phyloP scores from a whole-genome alignment of 2,797 vertebrate species.

The Myoxocephalus aenaeus region DNA sequence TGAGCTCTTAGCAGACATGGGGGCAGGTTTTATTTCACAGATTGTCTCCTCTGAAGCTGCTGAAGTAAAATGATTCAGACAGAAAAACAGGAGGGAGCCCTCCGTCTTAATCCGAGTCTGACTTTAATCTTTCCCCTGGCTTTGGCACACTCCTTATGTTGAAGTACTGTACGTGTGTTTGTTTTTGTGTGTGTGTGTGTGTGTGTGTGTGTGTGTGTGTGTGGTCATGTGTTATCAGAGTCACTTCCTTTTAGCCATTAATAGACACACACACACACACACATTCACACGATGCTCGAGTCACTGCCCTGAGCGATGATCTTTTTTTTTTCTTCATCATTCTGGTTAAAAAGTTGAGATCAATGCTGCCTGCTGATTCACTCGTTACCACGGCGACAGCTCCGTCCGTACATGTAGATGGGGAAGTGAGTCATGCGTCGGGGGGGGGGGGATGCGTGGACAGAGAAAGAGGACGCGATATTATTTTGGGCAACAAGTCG shows the following conservation, averaged over 20 bases:
- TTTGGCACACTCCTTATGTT: neutral
- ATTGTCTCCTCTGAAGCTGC: constrained; percentile 5
- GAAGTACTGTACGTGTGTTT: neutral
- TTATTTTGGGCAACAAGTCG: constrained; percentile 43
- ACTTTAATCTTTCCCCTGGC: constrained; percentile 55
- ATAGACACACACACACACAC: neutral
- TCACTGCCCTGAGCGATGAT: constrained; percentile 6
- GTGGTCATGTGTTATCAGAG: neutral
- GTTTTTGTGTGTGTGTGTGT: too few relatives aligned
- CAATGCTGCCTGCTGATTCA: constrained; percentile 59
- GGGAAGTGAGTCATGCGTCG: constrained; percentile 72
- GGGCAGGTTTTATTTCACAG: constrained; percentile 2
- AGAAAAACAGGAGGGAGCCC: constrained; percentile 37
- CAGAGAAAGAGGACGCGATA: constrained; percentile 24
- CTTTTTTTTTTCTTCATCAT: neutral
- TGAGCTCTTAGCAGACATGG: neutral
- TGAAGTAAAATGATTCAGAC: constrained; percentile 9
- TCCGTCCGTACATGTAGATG: constrained; percentile 37
- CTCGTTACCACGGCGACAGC: constrained; percentile 71
- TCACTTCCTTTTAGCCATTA: neutral
- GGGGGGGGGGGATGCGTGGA: constrained; percentile 37
- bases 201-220: neutral
- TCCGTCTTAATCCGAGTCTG: constrained; percentile 30
- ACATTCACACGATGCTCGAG: neutral
- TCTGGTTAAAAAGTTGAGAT: neutral